These are phyloP conservation scores for Ispidina picta DNA, from an alignment of 2,797 vertebrate species.

Conservation along the genomic window DNA sequence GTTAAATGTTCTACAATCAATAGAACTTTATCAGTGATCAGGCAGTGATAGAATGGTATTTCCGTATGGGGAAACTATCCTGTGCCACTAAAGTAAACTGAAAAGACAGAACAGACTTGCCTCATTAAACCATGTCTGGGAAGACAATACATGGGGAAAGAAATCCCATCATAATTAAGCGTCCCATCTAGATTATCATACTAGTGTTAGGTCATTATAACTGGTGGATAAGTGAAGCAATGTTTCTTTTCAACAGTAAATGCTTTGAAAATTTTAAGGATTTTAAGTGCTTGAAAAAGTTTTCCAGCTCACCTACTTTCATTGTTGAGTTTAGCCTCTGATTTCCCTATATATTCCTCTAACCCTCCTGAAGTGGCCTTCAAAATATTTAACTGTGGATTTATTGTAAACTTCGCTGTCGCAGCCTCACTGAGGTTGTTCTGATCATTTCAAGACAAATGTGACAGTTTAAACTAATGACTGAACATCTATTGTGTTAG, in stretches of 20 bases:
- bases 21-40: constrained; percentile 10
- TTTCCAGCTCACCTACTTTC: not conserved
- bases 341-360: not conserved
- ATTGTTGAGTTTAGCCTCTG: not conserved
- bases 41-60: not conserved
- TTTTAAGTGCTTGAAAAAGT: not conserved
- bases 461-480: constrained; percentile 12
- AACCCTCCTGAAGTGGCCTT: not conserved
- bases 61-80: not conserved
- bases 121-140: constrained; percentile 30
- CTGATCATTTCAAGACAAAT: constrained; percentile 28
- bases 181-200: constrained; percentile 36
- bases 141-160: constrained; percentile 5
- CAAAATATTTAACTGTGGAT: not conserved
- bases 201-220: constrained; percentile 32
- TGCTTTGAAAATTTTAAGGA: not conserved
- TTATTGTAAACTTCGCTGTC: constrained; percentile 46
- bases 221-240: constrained; percentile 8
- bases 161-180: not conserved
- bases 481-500: not conserved
- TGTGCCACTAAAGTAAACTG: not conserved
- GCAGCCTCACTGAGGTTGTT: constrained; percentile 34
- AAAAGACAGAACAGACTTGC: constrained; percentile 16
- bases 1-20: constrained; percentile 35
- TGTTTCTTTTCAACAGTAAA: not conserved